Evolutionary conservation across 2,797 vertebrate genomes (phyloP).

Genomic region (Pelobates cultripes): DNA sequence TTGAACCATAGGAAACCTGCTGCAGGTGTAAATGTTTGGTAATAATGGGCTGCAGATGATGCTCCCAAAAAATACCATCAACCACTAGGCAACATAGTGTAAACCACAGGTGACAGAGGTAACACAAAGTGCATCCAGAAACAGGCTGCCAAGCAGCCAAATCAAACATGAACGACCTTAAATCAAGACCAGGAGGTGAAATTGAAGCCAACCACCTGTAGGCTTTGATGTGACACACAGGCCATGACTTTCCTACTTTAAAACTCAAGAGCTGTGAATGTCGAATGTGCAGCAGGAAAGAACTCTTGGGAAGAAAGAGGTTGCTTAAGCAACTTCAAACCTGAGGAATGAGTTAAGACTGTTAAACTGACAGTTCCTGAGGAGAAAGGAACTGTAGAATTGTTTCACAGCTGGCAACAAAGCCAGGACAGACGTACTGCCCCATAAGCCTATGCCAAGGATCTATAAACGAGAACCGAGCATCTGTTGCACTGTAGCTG

Average conservation of each 20-base stretch:
- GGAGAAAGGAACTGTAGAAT: conserved; percentile 50
- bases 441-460: conserved; percentile 56
- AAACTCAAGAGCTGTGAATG: not conserved
- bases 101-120: not conserved
- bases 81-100: too few species aligned
- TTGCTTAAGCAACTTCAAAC: conserved; percentile 1
- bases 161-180: not conserved
- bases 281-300: not conserved
- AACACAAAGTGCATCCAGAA: not conserved
- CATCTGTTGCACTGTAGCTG: conserved; percentile 59
- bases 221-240: too few species aligned
- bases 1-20: too few species aligned
- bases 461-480: conserved; percentile 61
- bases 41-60: too few species aligned
- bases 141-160: not conserved
- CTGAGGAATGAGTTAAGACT: conserved; percentile 24
- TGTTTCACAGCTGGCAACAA: conserved; percentile 56
- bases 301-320: not conserved
- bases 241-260: not conserved
- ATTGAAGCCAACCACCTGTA: too few species aligned
- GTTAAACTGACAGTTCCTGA: conserved; percentile 29
- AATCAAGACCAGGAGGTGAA: not conserved
- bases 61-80: too few species aligned
- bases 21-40: too few species aligned
- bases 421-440: conserved; percentile 41